Base-by-base conservation (phyloP, 2,113 vertebrate species). In the Dipodomys stephensi region DNA sequence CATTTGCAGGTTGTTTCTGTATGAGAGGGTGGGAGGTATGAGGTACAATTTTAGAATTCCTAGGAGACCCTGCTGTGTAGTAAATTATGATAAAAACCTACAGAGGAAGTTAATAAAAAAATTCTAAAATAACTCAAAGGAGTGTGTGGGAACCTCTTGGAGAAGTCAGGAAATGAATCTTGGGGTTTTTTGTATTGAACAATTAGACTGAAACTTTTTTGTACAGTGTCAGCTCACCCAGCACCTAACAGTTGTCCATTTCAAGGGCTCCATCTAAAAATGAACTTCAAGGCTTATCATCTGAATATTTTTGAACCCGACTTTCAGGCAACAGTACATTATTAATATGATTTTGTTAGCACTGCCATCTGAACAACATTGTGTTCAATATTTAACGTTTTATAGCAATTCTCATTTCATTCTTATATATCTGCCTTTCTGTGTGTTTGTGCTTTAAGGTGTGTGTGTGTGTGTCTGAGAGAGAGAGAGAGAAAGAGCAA, bases 111-210 rank as follows among this genome's bases (percentile, higher is more conserved):
- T 46, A 11, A 25, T 39, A 46, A 23, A n/a, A 39, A 62, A 74
- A 22, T 53, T 67, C 49, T 89, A 20, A 27, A 20, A 30, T 49
- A 72, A 28, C 69, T 53, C 28, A 35, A 86, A 90, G 35, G 10
- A 86, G 8, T 9, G 1, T 23, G 49, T 77, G 3, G 8, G 49
- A 81, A 46, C 27, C 79, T 7, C 82, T 72, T 92, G 62, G 62
- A 72, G 60, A 91, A 89, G 72, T 81, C 68, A 65, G n/a, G 82
- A 91, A 65, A 81, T 64, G 30, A 87, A 57, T 67, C 22, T 73
- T 73, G 68, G 32, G 35, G 22, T 86, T 69, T 53, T 85, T 8
- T 82, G n/a, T 32, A 27, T 11, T 76, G 60, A 92, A 80, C 28
- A 85, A 27, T 69, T 53, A 46, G 30, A 79, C 18, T 62, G 22